Conservation (phyloP, 2,888 invertebrate genomes). For the Oligia latruncula region DNA sequence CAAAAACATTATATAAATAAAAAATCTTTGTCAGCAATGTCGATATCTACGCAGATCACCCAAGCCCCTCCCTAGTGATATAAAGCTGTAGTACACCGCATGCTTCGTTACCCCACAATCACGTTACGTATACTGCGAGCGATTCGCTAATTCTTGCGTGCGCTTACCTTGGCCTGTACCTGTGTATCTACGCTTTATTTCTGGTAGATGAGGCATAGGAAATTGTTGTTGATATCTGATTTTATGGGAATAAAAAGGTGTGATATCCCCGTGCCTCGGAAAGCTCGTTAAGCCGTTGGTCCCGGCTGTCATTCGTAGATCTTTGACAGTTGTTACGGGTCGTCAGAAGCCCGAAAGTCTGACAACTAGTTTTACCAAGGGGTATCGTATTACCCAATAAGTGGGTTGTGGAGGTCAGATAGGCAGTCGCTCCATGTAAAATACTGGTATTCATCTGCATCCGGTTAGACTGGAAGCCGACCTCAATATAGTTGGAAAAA, state of each 20-base stretch:
- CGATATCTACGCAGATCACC: conserved; percentile 25
- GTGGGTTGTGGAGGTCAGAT: too few relatives aligned
- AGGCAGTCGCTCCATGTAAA: too few relatives aligned
- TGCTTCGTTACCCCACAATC: conserved; percentile 77
- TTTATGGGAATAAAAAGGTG: background rate
- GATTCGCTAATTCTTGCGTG: conserved; percentile 67
- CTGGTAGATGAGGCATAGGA: background rate
- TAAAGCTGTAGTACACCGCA: conserved; percentile 65
- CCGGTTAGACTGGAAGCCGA: too few relatives aligned
- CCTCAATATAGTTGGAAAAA: too few relatives aligned
- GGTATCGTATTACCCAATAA: too few relatives aligned
- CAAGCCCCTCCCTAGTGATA: conserved; percentile 51
- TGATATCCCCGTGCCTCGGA: too few relatives aligned
- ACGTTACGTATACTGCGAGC: conserved; percentile 64
- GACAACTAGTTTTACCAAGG: too few relatives aligned
- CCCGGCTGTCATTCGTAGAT: too few relatives aligned
- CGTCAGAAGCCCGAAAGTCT: too few relatives aligned
- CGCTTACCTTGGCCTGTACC: conserved; percentile 57
- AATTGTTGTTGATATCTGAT: background rate
- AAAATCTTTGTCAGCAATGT: background rate
- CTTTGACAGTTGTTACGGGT: too few relatives aligned
- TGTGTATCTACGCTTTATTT: conserved; percentile 34
- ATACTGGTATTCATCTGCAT: too few relatives aligned
- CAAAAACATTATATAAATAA: background rate
- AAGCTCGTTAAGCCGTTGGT: too few relatives aligned